Evolutionary conservation across 2,888 invertebrate species (phyloP).

Genomic region (Salpingus planirostris): DNA sequence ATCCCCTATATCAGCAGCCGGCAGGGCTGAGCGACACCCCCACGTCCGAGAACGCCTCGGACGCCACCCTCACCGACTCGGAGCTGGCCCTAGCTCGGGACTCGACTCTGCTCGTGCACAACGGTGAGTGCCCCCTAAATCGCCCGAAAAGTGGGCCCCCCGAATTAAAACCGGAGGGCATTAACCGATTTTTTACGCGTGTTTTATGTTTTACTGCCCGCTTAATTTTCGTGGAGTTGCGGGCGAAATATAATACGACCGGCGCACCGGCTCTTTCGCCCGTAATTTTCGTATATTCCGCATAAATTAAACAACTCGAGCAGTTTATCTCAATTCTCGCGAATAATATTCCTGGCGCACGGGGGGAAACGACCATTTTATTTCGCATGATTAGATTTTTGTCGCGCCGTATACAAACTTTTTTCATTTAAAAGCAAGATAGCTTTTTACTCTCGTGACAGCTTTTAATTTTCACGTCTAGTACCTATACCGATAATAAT

Average conservation of each 20-base stretch:
- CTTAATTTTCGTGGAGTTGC: too few relatives aligned
- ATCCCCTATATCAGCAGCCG: conserved; percentile 43
- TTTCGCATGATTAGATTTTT: conserved; percentile 21
- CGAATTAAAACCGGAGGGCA: too few relatives aligned
- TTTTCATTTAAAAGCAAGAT: conserved; percentile 10
- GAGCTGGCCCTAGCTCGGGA: conserved; percentile 75
- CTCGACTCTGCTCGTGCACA: conserved; percentile 72
- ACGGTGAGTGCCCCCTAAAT: conserved; percentile 53
- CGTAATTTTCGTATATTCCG: conserved; percentile 4
- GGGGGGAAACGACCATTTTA: conserved; percentile 16
- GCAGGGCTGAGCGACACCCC: conserved; percentile 67
- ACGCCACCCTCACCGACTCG: conserved; percentile 76
- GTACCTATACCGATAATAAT: too few relatives aligned
- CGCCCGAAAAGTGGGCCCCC: too few relatives aligned
- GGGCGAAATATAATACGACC: too few relatives aligned
- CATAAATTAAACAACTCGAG: conserved; percentile 17
- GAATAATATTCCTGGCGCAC: conserved; percentile 16
- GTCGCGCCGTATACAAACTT: conserved; percentile 17
- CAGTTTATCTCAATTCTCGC: conserved; percentile 18
- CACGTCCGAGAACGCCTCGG: conserved; percentile 76
- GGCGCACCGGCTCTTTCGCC: too few relatives aligned
- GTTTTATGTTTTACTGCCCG: background rate
- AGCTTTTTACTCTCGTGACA: too few relatives aligned
- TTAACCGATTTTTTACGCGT: too few relatives aligned
- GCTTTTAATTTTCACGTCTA: too few relatives aligned